These are phyloP conservation scores for Nerophis lumbriciformis DNA, from an alignment of 2,113 vertebrate genomes.

Conservation along the genomic window DNA sequence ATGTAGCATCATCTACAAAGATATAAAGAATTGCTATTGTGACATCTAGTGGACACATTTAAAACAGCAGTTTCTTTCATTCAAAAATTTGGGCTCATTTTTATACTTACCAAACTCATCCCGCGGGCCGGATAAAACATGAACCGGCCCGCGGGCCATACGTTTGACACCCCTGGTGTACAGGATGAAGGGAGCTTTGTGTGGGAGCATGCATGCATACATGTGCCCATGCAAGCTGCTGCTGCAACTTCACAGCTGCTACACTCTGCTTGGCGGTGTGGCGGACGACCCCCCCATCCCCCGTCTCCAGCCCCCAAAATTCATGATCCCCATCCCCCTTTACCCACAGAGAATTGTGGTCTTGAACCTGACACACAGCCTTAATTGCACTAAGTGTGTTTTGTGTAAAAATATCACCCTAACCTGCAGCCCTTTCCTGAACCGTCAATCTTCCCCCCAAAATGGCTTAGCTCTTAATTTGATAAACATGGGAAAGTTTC, in stretches of 20 bases:
- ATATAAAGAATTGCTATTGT: too few species aligned
- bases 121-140: too few species aligned
- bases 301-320: slow-evolving; percentile 14
- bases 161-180: too few species aligned
- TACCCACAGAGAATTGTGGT: slow-evolving; percentile 43
- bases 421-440: slow-evolving; percentile 71
- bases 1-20: too few species aligned
- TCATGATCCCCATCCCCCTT: slow-evolving; percentile 2
- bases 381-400: slow-evolving; percentile 77
- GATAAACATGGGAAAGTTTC: slow-evolving; percentile 66
- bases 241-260: slow-evolving; percentile 42
- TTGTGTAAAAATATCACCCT: slow-evolving; percentile 77
- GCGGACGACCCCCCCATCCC: not conserved
- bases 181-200: slow-evolving; percentile 45
- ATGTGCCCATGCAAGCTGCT: slow-evolving; percentile 18
- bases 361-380: slow-evolving; percentile 59
- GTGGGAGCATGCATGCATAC: slow-evolving; percentile 16
- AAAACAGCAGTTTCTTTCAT: too few species aligned
- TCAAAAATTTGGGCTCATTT: too few species aligned
- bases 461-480: slow-evolving; percentile 68
- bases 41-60: too few species aligned
- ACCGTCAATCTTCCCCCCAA: slow-evolving; percentile 65
- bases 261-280: slow-evolving; percentile 36
- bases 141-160: too few species aligned
- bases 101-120: too few species aligned